Conservation (phyloP, 2,113 vertebrate species). For the Cryptomyrus ogoouensis region DNA sequence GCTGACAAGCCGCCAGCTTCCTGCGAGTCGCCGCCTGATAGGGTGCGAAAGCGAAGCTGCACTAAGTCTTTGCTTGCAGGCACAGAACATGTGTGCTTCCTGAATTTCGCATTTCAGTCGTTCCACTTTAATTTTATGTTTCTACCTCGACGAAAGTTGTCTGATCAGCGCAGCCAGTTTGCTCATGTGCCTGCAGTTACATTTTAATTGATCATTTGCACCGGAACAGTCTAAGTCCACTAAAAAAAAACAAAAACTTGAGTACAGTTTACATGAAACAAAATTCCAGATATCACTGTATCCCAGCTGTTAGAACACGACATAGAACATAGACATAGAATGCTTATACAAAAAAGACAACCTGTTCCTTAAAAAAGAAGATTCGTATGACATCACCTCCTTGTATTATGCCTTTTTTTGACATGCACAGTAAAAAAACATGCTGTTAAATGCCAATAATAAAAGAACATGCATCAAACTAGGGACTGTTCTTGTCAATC, state of each 20-base stretch:
- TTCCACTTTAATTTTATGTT: background rate
- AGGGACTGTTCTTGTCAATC: background rate
- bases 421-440: background rate
- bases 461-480: background rate
- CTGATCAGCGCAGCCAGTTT: background rate
- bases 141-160: background rate
- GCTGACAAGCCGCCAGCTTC: background rate
- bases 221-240: background rate
- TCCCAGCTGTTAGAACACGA: background rate
- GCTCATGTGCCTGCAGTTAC: background rate
- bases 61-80: background rate
- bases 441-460: background rate
- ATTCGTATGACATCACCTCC: background rate
- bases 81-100: background rate
- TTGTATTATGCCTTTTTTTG: background rate
- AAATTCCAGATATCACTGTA: background rate
- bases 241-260: background rate
- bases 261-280: background rate
- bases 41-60: background rate
- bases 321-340: background rate
- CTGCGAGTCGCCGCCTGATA: background rate
- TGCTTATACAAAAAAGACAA: background rate
- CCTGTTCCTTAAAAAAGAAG: background rate
- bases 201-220: background rate
- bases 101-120: background rate